phyloP scores from a whole-genome alignment of 2,113 vertebrate species.

The Lonchura striata region DNA sequence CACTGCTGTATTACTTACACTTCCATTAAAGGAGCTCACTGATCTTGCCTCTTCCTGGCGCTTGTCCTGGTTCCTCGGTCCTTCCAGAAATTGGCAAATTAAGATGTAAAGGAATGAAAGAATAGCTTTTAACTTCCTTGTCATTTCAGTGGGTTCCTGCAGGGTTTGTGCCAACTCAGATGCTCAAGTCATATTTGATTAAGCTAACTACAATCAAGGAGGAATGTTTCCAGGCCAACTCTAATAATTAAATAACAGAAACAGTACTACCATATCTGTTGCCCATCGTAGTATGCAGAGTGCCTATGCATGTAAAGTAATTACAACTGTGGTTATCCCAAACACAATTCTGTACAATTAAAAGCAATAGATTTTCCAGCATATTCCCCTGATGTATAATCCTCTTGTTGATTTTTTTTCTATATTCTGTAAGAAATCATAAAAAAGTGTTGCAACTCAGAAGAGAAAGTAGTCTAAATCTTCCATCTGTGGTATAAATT shows the following conservation, averaged over 20 bases:
- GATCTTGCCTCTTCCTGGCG: neutral
- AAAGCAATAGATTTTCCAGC: neutral
- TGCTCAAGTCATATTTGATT: slow-evolving; percentile 40
- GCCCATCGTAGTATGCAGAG: slow-evolving; percentile 10
- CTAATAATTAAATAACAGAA: slow-evolving; percentile 13
- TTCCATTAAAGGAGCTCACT: neutral
- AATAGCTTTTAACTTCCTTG: slow-evolving; percentile 1
- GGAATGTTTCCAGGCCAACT: slow-evolving; percentile 24
- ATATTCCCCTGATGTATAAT: neutral
- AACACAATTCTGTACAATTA: neutral
- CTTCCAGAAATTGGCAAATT: slow-evolving; percentile 11
- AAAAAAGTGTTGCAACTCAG: neutral
- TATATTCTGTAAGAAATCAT: neutral
- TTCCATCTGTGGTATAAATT: neutral
- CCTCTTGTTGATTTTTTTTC: neutral
- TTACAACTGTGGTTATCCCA: neutral
- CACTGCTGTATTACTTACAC: fast-evolving
- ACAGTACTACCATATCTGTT: slow-evolving; percentile 40
- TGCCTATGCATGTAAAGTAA: neutral
- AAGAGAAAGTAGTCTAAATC: neutral
- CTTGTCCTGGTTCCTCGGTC: neutral
- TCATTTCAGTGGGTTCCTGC: slow-evolving; percentile 23
- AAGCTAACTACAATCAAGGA: slow-evolving; percentile 39
- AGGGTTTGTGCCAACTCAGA: slow-evolving; percentile 27
- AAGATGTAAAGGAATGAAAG: slow-evolving; percentile 15